phyloP scores from a whole-genome alignment of 2,888 invertebrate species.

The Hanleya hanleyi region DNA sequence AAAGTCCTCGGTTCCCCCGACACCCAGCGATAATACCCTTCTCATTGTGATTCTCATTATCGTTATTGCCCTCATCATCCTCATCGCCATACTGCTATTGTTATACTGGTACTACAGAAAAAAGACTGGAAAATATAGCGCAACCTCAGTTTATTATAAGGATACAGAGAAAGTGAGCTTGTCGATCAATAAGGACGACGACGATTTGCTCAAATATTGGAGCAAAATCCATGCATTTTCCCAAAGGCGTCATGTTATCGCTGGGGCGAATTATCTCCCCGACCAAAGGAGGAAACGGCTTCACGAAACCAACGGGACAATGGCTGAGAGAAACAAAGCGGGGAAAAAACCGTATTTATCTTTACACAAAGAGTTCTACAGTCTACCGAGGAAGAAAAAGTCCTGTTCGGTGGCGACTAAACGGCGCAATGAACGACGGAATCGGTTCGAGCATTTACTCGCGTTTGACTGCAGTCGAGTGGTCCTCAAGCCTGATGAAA shows the following conservation, averaged over 20 bases:
- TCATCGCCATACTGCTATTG: constrained; percentile 31
- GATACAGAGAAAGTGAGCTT: constrained; percentile 42
- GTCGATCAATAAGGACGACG: constrained; percentile 44
- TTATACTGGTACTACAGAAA: constrained; percentile 42
- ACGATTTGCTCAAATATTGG: constrained; percentile 59
- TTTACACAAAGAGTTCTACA: constrained; percentile 66
- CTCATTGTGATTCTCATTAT: constrained; percentile 51
- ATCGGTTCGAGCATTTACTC: constrained; percentile 68
- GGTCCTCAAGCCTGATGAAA: constrained; percentile 46
- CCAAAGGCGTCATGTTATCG: constrained; percentile 56
- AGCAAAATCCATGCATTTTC: constrained; percentile 48
- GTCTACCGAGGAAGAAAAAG: constrained; percentile 56
- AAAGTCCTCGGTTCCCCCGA: too few relatives aligned
- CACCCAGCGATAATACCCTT: constrained; percentile 2
- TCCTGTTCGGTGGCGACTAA: constrained; percentile 51
- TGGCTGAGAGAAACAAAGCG: neutral
- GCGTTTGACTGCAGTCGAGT: constrained; percentile 71
- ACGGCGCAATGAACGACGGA: constrained; percentile 55
- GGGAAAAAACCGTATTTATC: constrained; percentile 38
- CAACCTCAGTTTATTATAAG: constrained; percentile 35
- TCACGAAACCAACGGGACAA: neutral
- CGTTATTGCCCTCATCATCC: constrained; percentile 37
- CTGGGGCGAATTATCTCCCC: constrained; percentile 49
- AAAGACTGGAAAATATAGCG: constrained; percentile 29
- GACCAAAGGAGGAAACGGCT: constrained; percentile 15